A percentile compares a stretch with the other conserved stretches of the same genome.
These are phyloP conservation scores for Ochropacha duplaris DNA, from an alignment of 2,888 invertebrate species.

Conservation along the genomic window DNA sequence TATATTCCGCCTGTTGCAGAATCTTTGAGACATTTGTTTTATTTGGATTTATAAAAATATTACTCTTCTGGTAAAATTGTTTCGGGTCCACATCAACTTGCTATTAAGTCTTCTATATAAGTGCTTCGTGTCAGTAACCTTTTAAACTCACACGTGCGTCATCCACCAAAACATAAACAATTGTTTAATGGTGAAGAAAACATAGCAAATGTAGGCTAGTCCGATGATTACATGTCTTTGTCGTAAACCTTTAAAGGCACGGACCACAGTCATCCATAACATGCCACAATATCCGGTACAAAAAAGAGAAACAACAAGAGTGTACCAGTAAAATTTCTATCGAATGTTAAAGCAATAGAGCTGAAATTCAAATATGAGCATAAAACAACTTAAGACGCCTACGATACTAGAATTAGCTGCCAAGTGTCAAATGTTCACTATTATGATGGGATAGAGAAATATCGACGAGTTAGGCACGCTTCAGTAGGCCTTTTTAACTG, in stretches of 20 bases:
- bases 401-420: conserved; percentile 25
- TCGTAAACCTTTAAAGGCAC: conserved; percentile 46
- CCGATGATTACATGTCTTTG: conserved; percentile 39
- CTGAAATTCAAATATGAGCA: conserved; percentile 23
- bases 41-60: neutral
- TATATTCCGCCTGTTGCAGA: neutral
- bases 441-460: conserved; percentile 63
- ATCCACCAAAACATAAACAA: conserved; percentile 9
- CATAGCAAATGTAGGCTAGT: conserved; percentile 13
- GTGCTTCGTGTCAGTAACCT: neutral
- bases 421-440: conserved; percentile 63
- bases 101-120: neutral
- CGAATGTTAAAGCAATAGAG: conserved; percentile 20
- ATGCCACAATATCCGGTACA: conserved; percentile 14
- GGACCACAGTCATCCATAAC: conserved; percentile 55
- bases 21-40: neutral
- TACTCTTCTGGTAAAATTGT: no score
- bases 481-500: conserved; percentile 53
- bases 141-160: neutral
- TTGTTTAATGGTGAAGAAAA: conserved; percentile 4
- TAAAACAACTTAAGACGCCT: conserved; percentile 18
- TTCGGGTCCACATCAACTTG: no score
- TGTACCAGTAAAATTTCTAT: conserved; percentile 6
- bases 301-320: conserved; percentile 13
- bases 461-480: conserved; percentile 63